Base-by-base conservation (phyloP, 2,113 vertebrate species). In the Dasyornis broadbenti region DNA sequence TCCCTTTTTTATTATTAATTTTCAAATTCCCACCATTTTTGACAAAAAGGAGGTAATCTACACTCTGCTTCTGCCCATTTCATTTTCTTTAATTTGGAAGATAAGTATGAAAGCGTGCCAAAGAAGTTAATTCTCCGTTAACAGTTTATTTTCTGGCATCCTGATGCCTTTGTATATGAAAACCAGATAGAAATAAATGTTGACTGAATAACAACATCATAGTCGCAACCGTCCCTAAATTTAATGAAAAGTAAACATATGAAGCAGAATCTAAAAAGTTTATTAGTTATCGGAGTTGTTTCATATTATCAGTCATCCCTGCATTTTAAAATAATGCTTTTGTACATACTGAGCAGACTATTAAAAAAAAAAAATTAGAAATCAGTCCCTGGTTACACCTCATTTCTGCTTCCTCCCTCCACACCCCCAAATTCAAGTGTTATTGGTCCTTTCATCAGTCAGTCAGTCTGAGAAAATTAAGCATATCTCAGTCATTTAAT, bases 1-100 rank as follows among this genome's bases (percentile, higher is more conserved):
- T 99, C 99, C 98, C 99, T 99, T 99, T 99, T 99, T 99, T 99
- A 99, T 98, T 98, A 98, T 99, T 99, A 99, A 99, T 99, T 99
- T 99, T 99, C 98, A 98, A 98, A 99, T 99, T 98, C 98, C 98
- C 98, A 98, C 98, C 97, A 98, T 98, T 98, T 98, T 98, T 98
- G 98, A 98, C 98, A 98, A 98, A 98, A 98, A 98, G 97, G 97
- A 98, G 98, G 98, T 98, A 98, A 98, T 98, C 98, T 98, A 98
- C 98, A 98, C 98, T 98, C 98, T 97, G 98, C 98, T 98, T 98
- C 98, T 98, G 98, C 98, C 98, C 98, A 98, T 98, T 98, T 98
- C 98, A 98, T 98, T 98, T 98, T 98, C 98, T 98, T 98, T 98
- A 98, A 98, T 98, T 98, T 98, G 98, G 98, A 98, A 98, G 98